A percentile compares a stretch with the other conserved stretches of the same genome.
phyloP scores from a whole-genome alignment of 2,888 invertebrate species.

The Carabus problematicus region DNA sequence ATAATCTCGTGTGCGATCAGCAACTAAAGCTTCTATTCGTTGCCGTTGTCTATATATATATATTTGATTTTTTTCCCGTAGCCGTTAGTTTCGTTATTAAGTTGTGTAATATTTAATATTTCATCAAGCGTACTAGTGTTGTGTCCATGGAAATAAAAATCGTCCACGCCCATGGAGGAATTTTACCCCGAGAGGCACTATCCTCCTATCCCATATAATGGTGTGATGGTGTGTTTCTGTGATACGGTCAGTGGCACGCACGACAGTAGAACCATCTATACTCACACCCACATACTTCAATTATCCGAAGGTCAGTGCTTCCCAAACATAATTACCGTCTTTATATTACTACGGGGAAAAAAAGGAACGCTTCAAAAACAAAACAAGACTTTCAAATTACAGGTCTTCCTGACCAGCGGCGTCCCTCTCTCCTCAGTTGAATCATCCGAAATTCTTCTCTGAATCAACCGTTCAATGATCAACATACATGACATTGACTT shows the following conservation, averaged over 20 bases:
- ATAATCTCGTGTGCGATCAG: too few species aligned
- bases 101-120: slow-evolving; percentile 16
- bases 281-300: slow-evolving; percentile 41
- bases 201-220: too few species aligned
- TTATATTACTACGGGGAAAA: slow-evolving; percentile 31
- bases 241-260: slow-evolving; percentile 38
- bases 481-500: too few species aligned
- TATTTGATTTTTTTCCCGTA: too few species aligned
- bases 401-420: slow-evolving; percentile 17
- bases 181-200: neutral
- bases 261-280: slow-evolving; percentile 24
- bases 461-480: neutral
- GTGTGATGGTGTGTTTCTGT: neutral
- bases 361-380: slow-evolving; percentile 33
- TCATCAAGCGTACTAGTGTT: slow-evolving; percentile 8
- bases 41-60: too few species aligned
- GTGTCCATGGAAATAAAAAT: neutral
- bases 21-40: too few species aligned
- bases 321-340: slow-evolving; percentile 41
- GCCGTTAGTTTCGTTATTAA: slow-evolving; percentile 15
- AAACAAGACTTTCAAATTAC: slow-evolving; percentile 32
- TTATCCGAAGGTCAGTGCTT: slow-evolving; percentile 39
- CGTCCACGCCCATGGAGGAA: slow-evolving; percentile 19
- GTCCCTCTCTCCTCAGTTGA: neutral
- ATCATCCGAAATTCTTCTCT: neutral